Evolutionary conservation across 2,888 invertebrate species (phyloP), one percentile per base, ranked within the genome.

Genomic region (Cephonodes hylas): DNA sequence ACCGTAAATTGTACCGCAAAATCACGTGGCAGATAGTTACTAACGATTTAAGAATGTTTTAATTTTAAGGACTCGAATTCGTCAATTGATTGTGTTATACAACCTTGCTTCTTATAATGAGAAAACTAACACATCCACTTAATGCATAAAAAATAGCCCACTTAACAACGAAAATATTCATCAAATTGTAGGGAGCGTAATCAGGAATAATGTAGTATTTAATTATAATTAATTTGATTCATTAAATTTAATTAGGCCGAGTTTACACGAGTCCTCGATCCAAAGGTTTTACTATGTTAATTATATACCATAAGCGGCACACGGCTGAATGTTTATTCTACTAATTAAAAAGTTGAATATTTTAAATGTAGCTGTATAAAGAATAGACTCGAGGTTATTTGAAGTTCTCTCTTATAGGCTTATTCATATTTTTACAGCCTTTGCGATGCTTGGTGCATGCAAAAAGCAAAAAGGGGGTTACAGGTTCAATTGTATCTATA

Each of bases 331-430:
- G 53, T 53, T 53, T 31, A 53, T 53, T 53, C 31, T 53, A 53
- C 53, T 53, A 53, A 53, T 53, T 53, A 53, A 53, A 53, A 53
- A 53, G 53, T 53, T 53, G 53, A 53, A 53, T 53, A 53, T 53
- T 53, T 53, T 31, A 46, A 46, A 46, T n/a, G n/a, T 46, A 53
- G 31, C 27, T 31, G 48, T 48, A 27, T 38, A 38, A 34, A 38
- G 38, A 38, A 53, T 53, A 53, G 27, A 53, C 27, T 27, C 15
- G 31, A 53, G 31, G 31, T 57, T 61, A 56, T 38, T 38, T 31
- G 18, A 27, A 15, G 18, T 53, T 31, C 31, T 53, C 53, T 53
- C 27, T n/a, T 13, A 31, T n/a, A 1, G 8, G 15, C 10, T 31
- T 31, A 4, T 45, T 22, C 22, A 42, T 4, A 6, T 3, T 10